phyloP scores from a whole-genome alignment of 2,888 invertebrate genomes.

The Tipula lateralis region DNA sequence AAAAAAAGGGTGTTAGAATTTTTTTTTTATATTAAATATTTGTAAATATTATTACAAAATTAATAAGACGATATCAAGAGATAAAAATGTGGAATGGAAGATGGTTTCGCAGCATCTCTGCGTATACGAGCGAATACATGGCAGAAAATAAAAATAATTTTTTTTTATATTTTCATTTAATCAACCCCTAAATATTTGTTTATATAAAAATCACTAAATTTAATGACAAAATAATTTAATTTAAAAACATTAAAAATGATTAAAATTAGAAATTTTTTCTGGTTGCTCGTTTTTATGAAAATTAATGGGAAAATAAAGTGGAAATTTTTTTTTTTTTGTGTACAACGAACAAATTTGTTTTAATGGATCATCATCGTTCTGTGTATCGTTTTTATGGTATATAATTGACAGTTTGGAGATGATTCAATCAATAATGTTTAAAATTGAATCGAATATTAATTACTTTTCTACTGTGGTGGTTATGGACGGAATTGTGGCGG shows the following conservation, averaged over 20 bases:
- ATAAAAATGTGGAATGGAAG: not conserved
- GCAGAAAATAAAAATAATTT: not conserved
- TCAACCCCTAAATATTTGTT: not conserved
- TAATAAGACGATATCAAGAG: not conserved
- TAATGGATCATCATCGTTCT: not conserved
- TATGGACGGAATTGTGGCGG: too few species aligned
- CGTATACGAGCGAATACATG: too few species aligned
- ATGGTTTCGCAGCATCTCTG: not conserved
- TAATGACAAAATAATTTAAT: slow-evolving; percentile 13
- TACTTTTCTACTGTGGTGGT: too few species aligned
- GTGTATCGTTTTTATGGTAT: not conserved
- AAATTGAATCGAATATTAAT: not conserved
- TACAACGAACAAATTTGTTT: not conserved
- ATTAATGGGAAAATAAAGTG: slow-evolving; percentile 19
- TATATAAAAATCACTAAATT: not conserved
- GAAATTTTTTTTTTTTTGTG: not conserved
- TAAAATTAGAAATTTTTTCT: not conserved
- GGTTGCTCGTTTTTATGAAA: not conserved
- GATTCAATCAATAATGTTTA: not conserved
- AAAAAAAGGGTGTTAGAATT: not conserved
- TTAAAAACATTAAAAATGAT: slow-evolving; percentile 24
- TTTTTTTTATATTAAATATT: not conserved
- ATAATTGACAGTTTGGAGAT: not conserved
- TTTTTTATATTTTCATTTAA: not conserved
- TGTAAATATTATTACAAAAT: slow-evolving; percentile 19